These are phyloP conservation scores for Poeciliopsis paucimaculata DNA, from an alignment of 2,797 vertebrate species.

Conservation along the genomic window DNA sequence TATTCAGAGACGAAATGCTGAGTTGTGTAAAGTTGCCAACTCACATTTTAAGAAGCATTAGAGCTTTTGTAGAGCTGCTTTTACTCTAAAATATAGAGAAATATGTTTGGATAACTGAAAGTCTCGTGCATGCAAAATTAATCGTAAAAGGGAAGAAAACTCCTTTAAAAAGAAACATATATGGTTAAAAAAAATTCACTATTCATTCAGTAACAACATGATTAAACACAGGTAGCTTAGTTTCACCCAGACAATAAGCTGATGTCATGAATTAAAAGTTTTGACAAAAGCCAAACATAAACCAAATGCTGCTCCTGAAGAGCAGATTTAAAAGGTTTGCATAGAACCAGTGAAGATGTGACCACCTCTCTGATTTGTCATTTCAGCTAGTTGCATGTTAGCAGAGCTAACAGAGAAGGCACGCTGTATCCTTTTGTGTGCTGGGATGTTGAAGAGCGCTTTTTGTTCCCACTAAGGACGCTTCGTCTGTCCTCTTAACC, in stretches of 20 bases:
- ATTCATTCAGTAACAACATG: not conserved
- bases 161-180: conserved; percentile 15
- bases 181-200: conserved; percentile 9
- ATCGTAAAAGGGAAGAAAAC: not conserved
- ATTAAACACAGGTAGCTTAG: not conserved
- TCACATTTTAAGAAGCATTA: conserved; percentile 19
- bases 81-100: conserved; percentile 25
- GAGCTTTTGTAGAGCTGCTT: conserved; percentile 12
- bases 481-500: not conserved
- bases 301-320: not conserved
- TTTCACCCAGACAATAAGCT: not conserved
- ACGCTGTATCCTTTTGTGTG: conserved; percentile 4
- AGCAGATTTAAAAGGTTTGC: not conserved
- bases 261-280: not conserved
- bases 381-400: conserved; percentile 52
- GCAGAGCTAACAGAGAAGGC: conserved; percentile 40
- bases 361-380: conserved; percentile 46
- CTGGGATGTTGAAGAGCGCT: conserved; percentile 24
- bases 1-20: conserved; percentile 32
- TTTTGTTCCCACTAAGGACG: conserved; percentile 31
- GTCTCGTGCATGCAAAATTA: conserved; percentile 26
- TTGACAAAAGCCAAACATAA: not conserved
- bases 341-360: conserved; percentile 42
- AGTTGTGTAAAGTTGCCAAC: conserved; percentile 20
- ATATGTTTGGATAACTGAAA: conserved; percentile 11